These are phyloP conservation scores for Myrmecophaga tridactyla DNA, from an alignment of 2,113 vertebrate species.

Conservation along the genomic window DNA sequence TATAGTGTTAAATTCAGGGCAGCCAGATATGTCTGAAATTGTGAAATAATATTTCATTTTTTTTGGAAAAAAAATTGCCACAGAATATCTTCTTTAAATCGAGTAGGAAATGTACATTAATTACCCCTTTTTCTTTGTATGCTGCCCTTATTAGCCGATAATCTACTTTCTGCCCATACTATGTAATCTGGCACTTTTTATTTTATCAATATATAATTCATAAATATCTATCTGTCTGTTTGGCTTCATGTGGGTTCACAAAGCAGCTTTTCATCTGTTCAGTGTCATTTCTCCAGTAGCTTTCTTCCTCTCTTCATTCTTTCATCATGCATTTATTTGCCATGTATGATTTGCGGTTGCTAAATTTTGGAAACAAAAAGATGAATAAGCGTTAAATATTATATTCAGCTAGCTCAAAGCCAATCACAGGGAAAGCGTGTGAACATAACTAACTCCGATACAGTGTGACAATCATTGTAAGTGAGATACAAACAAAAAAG, in stretches of 20 bases:
- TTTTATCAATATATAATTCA: neutral
- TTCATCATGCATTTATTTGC: neutral
- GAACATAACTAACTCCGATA: neutral
- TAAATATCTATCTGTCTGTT: neutral
- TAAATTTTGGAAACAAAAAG: neutral
- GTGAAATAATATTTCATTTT: neutral
- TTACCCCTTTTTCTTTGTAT: neutral
- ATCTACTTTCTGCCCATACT: neutral
- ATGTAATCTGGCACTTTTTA: neutral
- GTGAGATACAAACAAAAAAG: neutral
- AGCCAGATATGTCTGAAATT: conserved; percentile 2
- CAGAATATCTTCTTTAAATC: neutral
- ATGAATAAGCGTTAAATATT: neutral
- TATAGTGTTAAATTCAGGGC: neutral
- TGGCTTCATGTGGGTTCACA: neutral
- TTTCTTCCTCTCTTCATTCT: neutral
- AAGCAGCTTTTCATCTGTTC: neutral
- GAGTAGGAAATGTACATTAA: neutral
- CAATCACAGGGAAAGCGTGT: neutral
- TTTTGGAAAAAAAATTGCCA: conserved; percentile 19
- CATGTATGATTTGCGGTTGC: neutral
- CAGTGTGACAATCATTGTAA: neutral
- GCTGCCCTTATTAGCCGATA: neutral
- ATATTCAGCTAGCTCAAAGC: neutral
- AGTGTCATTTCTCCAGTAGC: neutral